Conservation (phyloP, 2,888 invertebrate genomes). For the Caenorhabditis sp. region DNA sequence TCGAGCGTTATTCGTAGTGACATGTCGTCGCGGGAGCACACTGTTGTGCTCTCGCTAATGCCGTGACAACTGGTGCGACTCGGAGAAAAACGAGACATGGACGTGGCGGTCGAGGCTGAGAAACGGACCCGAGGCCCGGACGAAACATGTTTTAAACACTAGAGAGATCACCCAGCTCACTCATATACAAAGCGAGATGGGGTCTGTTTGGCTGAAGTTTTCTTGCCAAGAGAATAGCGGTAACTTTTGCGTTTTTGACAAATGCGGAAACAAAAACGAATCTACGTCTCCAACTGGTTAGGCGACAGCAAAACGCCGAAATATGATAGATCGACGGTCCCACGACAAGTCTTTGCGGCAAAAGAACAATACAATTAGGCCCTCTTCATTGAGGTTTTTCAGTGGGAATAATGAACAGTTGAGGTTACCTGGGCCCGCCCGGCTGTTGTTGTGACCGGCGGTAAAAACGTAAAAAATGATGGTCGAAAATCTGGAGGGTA, state of each 20-base stretch:
- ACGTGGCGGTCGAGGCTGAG: slow-evolving; percentile 47
- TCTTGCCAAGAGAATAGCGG: slow-evolving; percentile 20
- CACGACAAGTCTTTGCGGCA: slow-evolving; percentile 22
- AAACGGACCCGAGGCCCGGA: slow-evolving; percentile 17
- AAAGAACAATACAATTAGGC: slow-evolving; percentile 1
- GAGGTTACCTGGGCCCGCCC: not conserved
- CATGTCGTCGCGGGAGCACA: slow-evolving; percentile 52
- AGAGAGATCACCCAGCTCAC: slow-evolving; percentile 48
- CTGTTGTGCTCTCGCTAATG: slow-evolving; percentile 51
- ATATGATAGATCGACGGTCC: slow-evolving; percentile 34
- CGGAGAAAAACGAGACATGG: slow-evolving; percentile 57
- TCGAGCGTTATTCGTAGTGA: slow-evolving; percentile 51
- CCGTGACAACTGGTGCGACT: slow-evolving; percentile 53
- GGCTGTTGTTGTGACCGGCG: slow-evolving; percentile 23
- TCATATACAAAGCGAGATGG: slow-evolving; percentile 24
- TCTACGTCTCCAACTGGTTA: slow-evolving; percentile 15
- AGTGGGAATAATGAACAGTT: not conserved
- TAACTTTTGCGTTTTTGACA: slow-evolving; percentile 44
- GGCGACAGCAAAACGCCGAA: slow-evolving; percentile 18
- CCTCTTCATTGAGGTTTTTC: not conserved
- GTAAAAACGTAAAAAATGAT: slow-evolving; percentile 24
- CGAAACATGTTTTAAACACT: slow-evolving; percentile 53
- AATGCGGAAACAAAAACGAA: slow-evolving; percentile 20
- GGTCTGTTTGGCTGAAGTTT: slow-evolving; percentile 15
- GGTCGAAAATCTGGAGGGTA: slow-evolving; percentile 35